Evolutionary conservation across 2,113 vertebrate genomes (phyloP), one percentile per base, ranked within the genome.

Genomic region (Vulpes ferrilata): DNA sequence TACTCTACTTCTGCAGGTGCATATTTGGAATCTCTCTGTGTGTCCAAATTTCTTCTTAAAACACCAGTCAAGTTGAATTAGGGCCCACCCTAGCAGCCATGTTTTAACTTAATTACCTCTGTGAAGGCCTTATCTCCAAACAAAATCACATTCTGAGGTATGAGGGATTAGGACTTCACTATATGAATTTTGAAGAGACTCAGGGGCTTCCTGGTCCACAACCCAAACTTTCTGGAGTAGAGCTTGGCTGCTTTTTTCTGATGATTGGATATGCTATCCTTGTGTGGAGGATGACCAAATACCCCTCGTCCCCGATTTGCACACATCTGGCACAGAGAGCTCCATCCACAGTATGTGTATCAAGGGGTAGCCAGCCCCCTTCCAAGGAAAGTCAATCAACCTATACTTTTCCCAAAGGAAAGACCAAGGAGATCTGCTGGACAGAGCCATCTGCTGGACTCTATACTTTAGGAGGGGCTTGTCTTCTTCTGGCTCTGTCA

Each of bases 281-380:
- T 59, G 16, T 51, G 10, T 25, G 6, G 32, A 88, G 11, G 11
- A 9, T 43, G 22, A 19, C 23, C 10, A 81, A 4, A 53, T 0
- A 25, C 7, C 43, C 43, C 43, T 43, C 43, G 43, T 7, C 43
- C n/a, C 60, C 27, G 23, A 76, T 25, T n/a, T 11, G 15, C 25
- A 83, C 13, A 64, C 7, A 48, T 11, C 4, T 17, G 38, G 35
- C 16, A 55, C 15, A 55, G 38, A 55, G 38, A 84, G 57, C 16
- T 22, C 22, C 57, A 55, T 30, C 57, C 2, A 7, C 11, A 64
- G 23, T 0, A 0, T 38, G 16, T 60, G 5, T 8, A 74, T 4
- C 57, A 74, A 91, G 19, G 20, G 43, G n/a, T 10, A 22, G 16
- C 20, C 55, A 32, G 11, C 7, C 3, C 11, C 11, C 16, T 38